Conservation (phyloP, 2,797 vertebrate species). For the Silurus lanzhouensis region DNA sequence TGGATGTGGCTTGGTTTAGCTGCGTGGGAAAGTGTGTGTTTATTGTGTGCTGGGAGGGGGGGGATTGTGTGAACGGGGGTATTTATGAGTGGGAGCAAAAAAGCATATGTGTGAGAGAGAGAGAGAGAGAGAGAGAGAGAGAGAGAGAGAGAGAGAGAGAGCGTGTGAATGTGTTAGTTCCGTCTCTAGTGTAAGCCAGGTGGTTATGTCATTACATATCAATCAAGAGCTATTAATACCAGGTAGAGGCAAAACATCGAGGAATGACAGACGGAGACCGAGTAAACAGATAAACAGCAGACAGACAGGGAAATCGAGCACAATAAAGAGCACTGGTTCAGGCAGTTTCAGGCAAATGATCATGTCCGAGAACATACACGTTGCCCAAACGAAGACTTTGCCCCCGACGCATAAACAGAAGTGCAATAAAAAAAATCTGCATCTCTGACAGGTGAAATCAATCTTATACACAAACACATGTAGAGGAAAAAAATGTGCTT, state of each 20-base stretch:
- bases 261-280: background rate
- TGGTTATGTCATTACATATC: constrained; percentile 63
- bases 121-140: background rate
- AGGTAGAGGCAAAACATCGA: constrained; percentile 9
- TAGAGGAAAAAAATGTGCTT: too few relatives aligned
- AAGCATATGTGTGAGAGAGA: constrained; percentile 8
- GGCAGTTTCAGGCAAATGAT: background rate
- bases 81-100: constrained; percentile 40
- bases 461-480: background rate
- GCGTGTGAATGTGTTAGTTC: constrained; percentile 44
- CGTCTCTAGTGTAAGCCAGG: constrained; percentile 53
- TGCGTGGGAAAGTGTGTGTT: constrained; percentile 48
- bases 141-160: background rate
- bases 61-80: constrained; percentile 13
- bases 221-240: constrained; percentile 60
- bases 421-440: background rate
- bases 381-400: background rate
- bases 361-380: background rate
- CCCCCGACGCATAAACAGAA: background rate
- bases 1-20: constrained; percentile 33
- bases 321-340: background rate
- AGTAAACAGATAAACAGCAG: background rate
- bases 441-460: background rate
- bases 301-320: background rate
- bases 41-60: constrained; percentile 15